Percentiles rank a stretch among this genome's conserved stretches.
Evolutionary conservation across 2,888 invertebrate genomes (phyloP).

Genomic region (Hedya salicella): DNA sequence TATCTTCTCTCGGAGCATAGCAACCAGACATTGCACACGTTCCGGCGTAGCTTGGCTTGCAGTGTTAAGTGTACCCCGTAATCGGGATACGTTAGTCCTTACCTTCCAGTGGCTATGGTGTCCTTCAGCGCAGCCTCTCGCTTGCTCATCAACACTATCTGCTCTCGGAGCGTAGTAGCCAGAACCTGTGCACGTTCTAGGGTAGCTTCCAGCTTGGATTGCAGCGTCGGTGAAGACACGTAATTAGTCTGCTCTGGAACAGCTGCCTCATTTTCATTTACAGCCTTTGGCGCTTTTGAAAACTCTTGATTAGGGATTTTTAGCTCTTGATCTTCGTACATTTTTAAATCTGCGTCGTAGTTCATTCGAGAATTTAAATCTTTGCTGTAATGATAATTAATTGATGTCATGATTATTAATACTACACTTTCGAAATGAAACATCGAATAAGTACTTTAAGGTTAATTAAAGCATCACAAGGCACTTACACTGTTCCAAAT

Average conservation of each 20-base stretch:
- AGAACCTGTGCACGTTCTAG: constrained; percentile 61
- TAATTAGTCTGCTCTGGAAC: constrained; percentile 38
- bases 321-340: constrained; percentile 51
- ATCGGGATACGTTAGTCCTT: no score
- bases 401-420: not conserved
- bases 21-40: no score
- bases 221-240: constrained; percentile 53
- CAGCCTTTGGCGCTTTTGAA: constrained; percentile 1
- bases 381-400: constrained; percentile 50
- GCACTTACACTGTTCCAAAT: constrained; percentile 41
- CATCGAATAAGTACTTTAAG: no score
- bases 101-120: constrained; percentile 71
- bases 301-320: constrained; percentile 45
- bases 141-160: constrained; percentile 57
- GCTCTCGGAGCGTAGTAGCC: constrained; percentile 58
- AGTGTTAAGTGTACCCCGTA: no score
- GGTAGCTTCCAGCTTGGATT: constrained; percentile 59
- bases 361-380: constrained; percentile 47
- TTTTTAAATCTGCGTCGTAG: constrained; percentile 46
- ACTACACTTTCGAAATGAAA: no score
- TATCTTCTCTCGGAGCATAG: no score
- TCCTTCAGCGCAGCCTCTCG: constrained; percentile 67
- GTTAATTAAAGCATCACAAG: not conserved
- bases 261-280: constrained; percentile 11
- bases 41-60: no score